Evolutionary conservation across 2,888 invertebrate genomes (phyloP).

Genomic region (Orthosia incerta): DNA sequence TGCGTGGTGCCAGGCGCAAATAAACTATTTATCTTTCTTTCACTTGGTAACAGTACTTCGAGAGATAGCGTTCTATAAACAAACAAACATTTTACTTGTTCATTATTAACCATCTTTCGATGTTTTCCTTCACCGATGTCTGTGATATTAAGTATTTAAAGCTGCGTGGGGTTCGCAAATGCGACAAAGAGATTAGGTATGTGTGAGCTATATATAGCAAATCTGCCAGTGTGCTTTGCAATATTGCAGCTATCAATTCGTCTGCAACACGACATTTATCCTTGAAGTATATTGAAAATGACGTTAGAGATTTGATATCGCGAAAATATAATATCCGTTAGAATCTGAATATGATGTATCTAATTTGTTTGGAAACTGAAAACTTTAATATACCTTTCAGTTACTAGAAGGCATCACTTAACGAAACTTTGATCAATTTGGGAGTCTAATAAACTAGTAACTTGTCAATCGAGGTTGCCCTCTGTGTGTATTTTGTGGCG

Average conservation of each 20-base stretch:
- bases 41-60: too few relatives aligned
- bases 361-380: background rate
- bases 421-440: constrained; percentile 1
- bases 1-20: too few relatives aligned
- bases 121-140: too few relatives aligned
- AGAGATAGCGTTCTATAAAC: too few relatives aligned
- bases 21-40: too few relatives aligned
- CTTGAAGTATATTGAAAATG: background rate
- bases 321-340: background rate
- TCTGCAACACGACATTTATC: background rate
- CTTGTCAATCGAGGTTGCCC: background rate
- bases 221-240: too few relatives aligned
- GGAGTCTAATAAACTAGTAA: background rate
- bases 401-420: background rate
- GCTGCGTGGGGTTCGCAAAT: too few relatives aligned
- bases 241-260: background rate
- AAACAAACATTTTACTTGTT: too few relatives aligned
- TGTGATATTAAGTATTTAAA: too few relatives aligned
- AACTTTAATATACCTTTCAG: background rate
- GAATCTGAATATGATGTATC: background rate
- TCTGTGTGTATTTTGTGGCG: background rate
- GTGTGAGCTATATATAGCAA: too few relatives aligned
- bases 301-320: background rate
- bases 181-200: too few relatives aligned
- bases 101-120: too few relatives aligned